These are phyloP conservation scores for Pogonognathellus flavescens DNA, from an alignment of 1,140 invertebrate species.

Conservation along the genomic window DNA sequence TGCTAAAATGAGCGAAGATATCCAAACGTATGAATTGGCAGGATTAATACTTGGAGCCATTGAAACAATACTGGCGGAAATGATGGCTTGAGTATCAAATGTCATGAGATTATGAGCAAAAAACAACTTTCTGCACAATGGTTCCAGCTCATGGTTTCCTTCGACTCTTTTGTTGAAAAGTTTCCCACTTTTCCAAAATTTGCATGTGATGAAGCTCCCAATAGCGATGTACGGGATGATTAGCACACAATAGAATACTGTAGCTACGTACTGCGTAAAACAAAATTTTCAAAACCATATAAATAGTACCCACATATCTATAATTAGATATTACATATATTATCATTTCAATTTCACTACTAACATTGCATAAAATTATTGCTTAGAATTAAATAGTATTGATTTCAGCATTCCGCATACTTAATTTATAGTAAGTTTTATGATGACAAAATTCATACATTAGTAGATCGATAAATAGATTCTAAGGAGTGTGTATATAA, in stretches of 20 bases:
- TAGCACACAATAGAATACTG: constrained; percentile 41
- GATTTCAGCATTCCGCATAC: too few relatives aligned
- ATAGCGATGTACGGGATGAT: constrained; percentile 49
- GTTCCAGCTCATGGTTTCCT: constrained; percentile 46
- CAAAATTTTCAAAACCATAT: background rate
- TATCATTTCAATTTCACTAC: too few relatives aligned
- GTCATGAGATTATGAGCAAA: constrained; percentile 54
- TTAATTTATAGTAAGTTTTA: too few relatives aligned
- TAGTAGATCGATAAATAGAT: too few relatives aligned
- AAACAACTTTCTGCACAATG: constrained; percentile 49
- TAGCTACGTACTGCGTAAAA: constrained; percentile 49
- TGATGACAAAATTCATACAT: too few relatives aligned
- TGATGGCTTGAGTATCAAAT: constrained; percentile 54
- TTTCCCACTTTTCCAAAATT: constrained; percentile 54
- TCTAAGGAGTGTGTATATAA: too few relatives aligned
- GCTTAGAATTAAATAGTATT: too few relatives aligned
- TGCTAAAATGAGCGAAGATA: constrained; percentile 43
- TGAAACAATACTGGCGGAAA: constrained; percentile 55
- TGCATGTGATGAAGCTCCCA: constrained; percentile 36
- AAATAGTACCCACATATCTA: too few relatives aligned
- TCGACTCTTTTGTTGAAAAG: constrained; percentile 50
- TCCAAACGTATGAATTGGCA: constrained; percentile 36
- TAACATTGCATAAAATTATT: too few relatives aligned
- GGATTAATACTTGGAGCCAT: constrained; percentile 55
- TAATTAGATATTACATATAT: too few relatives aligned